Percentiles rank a stretch among this genome's conserved stretches.
Conservation (phyloP, 2,113 vertebrate species). For the western clawed frog (Xenopus tropicalis) region UCB_Xtro_10.0 CM004444.2:81179001-81179500, state of each 20-base stretch:
- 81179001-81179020: conserved; percentile 20
- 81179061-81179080: conserved; percentile 19
- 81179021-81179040: neutral
- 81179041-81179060: neutral
- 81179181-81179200: conserved; percentile 31
- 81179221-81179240: conserved; percentile 42
- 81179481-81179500: conserved; percentile 32
- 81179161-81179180: conserved; percentile 13
- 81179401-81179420: neutral
- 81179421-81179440: neutral
- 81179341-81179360: neutral
- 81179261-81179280: neutral
- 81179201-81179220: conserved; percentile 30
- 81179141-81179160: conserved; percentile 39
- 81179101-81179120: conserved; percentile 7
- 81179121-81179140: conserved; percentile 39
- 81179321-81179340: neutral
- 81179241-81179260: conserved; percentile 21
- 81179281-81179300: neutral
- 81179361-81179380: conserved; percentile 16
- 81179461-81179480: neutral
- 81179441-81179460: neutral
- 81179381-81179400: conserved; percentile 16
- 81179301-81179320: conserved; percentile 27
- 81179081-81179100: conserved; percentile 7